Conservation (phyloP, 1,140 invertebrate genomes). For the Choristoneura fumiferana region DNA sequence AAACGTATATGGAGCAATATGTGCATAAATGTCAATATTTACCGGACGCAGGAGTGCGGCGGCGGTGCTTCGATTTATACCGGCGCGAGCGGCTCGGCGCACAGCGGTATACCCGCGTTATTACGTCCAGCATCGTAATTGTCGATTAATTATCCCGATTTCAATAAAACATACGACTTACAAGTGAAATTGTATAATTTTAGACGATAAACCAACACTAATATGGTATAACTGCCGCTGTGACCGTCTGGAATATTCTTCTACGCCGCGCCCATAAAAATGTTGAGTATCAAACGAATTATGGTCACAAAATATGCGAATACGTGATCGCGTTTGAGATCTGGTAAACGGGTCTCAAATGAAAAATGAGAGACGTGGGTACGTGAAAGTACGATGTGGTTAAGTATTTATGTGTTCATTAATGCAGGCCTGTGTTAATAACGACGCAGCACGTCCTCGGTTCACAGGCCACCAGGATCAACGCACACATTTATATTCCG, state of each 20-base stretch:
- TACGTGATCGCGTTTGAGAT: conserved; percentile 38
- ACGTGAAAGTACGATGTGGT: conserved; percentile 51
- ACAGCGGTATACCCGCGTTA: conserved; percentile 66
- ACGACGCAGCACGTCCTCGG: conserved; percentile 69
- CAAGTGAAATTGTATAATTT: conserved; percentile 71
- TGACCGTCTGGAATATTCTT: conserved; percentile 36
- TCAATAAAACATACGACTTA: conserved; percentile 70
- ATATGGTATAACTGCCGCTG: conserved; percentile 62
- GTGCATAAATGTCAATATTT: conserved; percentile 76
- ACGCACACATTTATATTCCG: conserved; percentile 71
- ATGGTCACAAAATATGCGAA: conserved; percentile 53
- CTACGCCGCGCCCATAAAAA: conserved; percentile 49
- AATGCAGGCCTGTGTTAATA: conserved; percentile 71
- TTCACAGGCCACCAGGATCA: conserved; percentile 69
- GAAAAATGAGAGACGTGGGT: conserved; percentile 24
- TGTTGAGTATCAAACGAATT: conserved; percentile 47
- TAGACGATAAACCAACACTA: conserved; percentile 53
- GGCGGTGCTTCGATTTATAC: conserved; percentile 42
- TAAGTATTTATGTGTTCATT: conserved; percentile 72
- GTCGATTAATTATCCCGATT: conserved; percentile 73
- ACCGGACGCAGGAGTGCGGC: conserved; percentile 36
- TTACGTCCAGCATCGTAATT: conserved; percentile 71
- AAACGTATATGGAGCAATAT: conserved; percentile 77
- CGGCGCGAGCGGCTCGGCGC: conserved; percentile 31
- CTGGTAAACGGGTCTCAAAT: conserved; percentile 35